Base-by-base conservation (phyloP, 35 echinoderm and acorn worm genomes). In the Apostichopus parvimensis region DNA sequence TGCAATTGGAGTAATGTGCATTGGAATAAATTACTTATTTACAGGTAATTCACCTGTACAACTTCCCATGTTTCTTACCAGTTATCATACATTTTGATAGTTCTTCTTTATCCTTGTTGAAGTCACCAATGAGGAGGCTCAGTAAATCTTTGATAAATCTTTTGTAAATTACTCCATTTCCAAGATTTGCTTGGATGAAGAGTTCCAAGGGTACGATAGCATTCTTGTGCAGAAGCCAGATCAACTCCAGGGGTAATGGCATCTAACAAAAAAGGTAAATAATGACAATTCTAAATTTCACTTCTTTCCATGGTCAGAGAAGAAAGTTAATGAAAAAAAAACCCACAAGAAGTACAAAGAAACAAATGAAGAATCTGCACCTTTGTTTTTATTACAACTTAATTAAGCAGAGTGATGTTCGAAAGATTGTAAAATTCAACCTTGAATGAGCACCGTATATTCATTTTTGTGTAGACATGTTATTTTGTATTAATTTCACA, bases 121-220 rank as follows among this genome's bases (percentile, higher is more conserved):
- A 82, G 79, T 82, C 52, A 13, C 6, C 55, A 13, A 82, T 17
- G 2, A 82, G 6, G 54, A 82, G 14, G 14, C 79, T 17, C 26
- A 82, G 79, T 54, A 82, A 82, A 14, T 34, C 79, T 54, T 82
- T 82, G 57, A 21, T 52, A 14, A 87, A 23, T 57, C 59, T 64
- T 59, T 23, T 25, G 25, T 58, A 87, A 9, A 25, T 15, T 8
- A 18, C 57, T 59, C 57, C 57, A 66, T 4, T n/a, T 23, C 85
- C 85, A 17, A 87, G 57, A 64, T 87, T 87, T 62, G 57, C 57
- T 10, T n/a, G n/a, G 0, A 87, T 66, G 22, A 87, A 87, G n/a
- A 71, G 57, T 21, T 87, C 85, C 18, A 87, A 70, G 5, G 84
- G 53, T 28, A 87, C 26, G n/a, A 58, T 87, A 9, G 57, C 58